Evolutionary conservation across 2,797 vertebrate species (phyloP).

Genomic region (Gymnoscopelus microlampas): DNA sequence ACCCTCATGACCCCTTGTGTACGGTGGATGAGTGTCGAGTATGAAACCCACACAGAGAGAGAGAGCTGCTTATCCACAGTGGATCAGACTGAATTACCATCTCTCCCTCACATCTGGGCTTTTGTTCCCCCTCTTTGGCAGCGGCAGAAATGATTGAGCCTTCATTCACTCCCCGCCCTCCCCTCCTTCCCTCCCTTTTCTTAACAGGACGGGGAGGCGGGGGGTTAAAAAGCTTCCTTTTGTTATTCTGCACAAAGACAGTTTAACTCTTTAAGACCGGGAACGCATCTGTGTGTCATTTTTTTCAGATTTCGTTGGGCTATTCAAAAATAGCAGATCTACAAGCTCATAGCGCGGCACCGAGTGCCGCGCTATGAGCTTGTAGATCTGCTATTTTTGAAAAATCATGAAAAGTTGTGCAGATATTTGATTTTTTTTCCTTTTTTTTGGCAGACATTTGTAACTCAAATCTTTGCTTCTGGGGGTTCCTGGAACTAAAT

Average conservation of each 20-base stretch:
- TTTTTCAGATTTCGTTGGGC: too few relatives aligned
- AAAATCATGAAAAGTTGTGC: too few relatives aligned
- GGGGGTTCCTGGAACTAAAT: too few relatives aligned
- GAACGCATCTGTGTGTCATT: too few relatives aligned
- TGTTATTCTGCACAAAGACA: slow-evolving; percentile 87
- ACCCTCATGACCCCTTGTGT: slow-evolving; percentile 67
- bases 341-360: too few relatives aligned
- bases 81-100: slow-evolving; percentile 89
- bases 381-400: too few relatives aligned
- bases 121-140: slow-evolving; percentile 84
- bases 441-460: too few relatives aligned
- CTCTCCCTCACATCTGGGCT: slow-evolving; percentile 87
- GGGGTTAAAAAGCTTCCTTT: slow-evolving; percentile 81
- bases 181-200: slow-evolving; percentile 70
- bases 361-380: too few relatives aligned
- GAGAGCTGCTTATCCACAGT: slow-evolving; percentile 84
- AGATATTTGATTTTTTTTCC: too few relatives aligned
- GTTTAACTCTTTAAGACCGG: too few relatives aligned
- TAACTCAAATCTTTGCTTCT: too few relatives aligned
- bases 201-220: slow-evolving; percentile 71
- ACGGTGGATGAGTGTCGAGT: slow-evolving; percentile 80
- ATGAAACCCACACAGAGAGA: slow-evolving; percentile 85
- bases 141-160: slow-evolving; percentile 87
- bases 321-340: too few relatives aligned
- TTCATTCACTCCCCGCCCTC: slow-evolving; percentile 74